A percentile compares a stretch with the other conserved stretches of the same genome.
phyloP scores from a whole-genome alignment of 2,113 vertebrate species.

The Phocoena phocoena region DNA sequence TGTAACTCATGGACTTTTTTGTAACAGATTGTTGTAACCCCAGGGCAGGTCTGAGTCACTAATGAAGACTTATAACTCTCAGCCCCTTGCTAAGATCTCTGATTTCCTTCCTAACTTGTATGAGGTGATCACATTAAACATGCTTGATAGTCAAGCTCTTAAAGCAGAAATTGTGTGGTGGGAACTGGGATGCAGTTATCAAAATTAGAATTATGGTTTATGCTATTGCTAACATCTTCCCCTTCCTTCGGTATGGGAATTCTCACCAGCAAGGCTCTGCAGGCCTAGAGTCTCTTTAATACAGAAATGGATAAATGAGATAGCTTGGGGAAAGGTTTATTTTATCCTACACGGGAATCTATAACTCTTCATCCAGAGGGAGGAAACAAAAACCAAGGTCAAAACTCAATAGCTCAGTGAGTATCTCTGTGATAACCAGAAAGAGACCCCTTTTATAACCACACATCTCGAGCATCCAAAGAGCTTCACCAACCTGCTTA shows the following conservation, averaged over 20 bases:
- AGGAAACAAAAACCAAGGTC: not conserved
- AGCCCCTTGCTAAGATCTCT: constrained; percentile 57
- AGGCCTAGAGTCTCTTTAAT: not conserved
- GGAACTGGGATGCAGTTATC: constrained; percentile 51
- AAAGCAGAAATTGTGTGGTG: constrained; percentile 37
- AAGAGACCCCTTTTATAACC: not conserved
- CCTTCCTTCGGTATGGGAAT: constrained; percentile 24
- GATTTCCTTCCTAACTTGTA: constrained; percentile 64
- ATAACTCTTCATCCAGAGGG: not conserved
- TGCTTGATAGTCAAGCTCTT: constrained; percentile 44
- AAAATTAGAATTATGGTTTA: constrained; percentile 57
- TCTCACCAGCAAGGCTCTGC: not conserved
- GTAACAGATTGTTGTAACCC: constrained; percentile 70
- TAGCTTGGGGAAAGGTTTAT: not conserved
- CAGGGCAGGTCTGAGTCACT: constrained; percentile 67
- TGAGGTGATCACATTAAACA: constrained; percentile 65
- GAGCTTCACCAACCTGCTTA: not conserved
- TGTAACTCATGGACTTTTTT: constrained; percentile 58
- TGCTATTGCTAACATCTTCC: not conserved
- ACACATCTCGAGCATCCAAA: not conserved
- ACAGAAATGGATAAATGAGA: not conserved
- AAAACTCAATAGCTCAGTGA: not conserved
- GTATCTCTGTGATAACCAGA: not conserved
- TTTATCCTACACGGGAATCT: not conserved
- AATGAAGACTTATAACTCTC: constrained; percentile 70